These are phyloP conservation scores for Phorcus lineatus DNA, from an alignment of 2,888 invertebrate genomes.

Conservation along the genomic window DNA sequence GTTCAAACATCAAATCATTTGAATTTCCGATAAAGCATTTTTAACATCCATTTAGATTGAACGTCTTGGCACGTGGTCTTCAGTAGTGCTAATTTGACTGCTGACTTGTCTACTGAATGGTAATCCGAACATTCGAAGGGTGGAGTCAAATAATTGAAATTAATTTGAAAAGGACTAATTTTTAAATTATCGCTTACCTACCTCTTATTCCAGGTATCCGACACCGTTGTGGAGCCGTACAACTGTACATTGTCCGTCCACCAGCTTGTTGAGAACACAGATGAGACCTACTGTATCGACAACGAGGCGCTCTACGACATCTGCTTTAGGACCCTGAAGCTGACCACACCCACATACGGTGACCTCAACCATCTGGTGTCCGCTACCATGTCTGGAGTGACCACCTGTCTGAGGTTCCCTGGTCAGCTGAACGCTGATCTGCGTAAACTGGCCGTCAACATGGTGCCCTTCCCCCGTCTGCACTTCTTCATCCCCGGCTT, in stretches of 20 bases:
- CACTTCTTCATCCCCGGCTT: not conserved
- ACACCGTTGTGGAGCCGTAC: not conserved
- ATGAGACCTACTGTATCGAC: not conserved
- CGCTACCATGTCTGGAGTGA: not conserved
- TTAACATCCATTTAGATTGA: no score
- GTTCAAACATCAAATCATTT: no score
- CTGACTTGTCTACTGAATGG: no score
- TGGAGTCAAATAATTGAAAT: no score
- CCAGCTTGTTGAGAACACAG: not conserved
- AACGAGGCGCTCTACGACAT: not conserved
- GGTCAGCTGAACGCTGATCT: slow-evolving; percentile 91
- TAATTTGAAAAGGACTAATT: no score
- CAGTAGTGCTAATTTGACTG: no score
- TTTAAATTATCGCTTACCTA: no score
- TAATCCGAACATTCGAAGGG: no score
- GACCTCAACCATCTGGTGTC: not conserved
- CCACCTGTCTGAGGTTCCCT: not conserved
- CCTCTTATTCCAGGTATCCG: slow-evolving; percentile 64
- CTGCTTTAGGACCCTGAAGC: not conserved
- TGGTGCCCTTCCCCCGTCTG: slow-evolving; percentile 94
- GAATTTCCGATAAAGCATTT: no score
- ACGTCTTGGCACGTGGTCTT: no score
- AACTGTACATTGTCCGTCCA: not conserved
- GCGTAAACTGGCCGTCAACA: slow-evolving; percentile 83
- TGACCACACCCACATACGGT: not conserved